phyloP scores from a whole-genome alignment of 2,888 invertebrate species.

The Diplazon laetatorius region DNA sequence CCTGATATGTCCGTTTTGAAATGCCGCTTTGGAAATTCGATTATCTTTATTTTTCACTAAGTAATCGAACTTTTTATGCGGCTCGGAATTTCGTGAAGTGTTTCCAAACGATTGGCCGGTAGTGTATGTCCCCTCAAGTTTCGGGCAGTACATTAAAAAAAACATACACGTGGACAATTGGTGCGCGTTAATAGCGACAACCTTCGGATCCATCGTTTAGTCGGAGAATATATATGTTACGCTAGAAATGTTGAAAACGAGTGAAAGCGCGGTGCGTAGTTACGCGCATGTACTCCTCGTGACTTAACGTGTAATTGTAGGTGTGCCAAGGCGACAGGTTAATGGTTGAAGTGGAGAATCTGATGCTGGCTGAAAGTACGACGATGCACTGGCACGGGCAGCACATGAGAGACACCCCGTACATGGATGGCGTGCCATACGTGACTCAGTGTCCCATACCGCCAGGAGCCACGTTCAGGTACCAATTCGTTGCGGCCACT shows the following conservation, averaged over 20 bases:
- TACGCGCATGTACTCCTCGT: constrained; percentile 8
- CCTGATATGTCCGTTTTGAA: no score
- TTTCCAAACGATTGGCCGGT: no score
- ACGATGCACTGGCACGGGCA: constrained; percentile 97
- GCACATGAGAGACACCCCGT: constrained; percentile 90
- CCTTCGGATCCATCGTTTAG: constrained; percentile 26
- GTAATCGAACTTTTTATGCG: no score
- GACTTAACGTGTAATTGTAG: constrained; percentile 80
- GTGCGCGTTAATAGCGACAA: neutral
- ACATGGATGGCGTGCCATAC: constrained; percentile 95
- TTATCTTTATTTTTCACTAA: no score
- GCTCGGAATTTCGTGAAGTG: no score
- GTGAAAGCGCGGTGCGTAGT: constrained; percentile 56
- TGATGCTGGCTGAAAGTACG: constrained; percentile 90
- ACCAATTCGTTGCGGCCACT: constrained; percentile 89
- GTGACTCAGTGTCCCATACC: constrained; percentile 93
- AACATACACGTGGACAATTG: neutral
- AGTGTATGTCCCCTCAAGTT: no score
- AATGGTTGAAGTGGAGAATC: constrained; percentile 92
- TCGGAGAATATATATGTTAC: constrained; percentile 1
- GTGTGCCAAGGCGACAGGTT: constrained; percentile 94
- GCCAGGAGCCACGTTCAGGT: constrained; percentile 90
- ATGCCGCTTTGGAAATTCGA: no score
- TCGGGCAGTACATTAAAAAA: no score
- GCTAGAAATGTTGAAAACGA: constrained; percentile 47